These are phyloP conservation scores for Portunus trituberculatus DNA, from an alignment of 1,140 invertebrate species.

Conservation along the genomic window DNA sequence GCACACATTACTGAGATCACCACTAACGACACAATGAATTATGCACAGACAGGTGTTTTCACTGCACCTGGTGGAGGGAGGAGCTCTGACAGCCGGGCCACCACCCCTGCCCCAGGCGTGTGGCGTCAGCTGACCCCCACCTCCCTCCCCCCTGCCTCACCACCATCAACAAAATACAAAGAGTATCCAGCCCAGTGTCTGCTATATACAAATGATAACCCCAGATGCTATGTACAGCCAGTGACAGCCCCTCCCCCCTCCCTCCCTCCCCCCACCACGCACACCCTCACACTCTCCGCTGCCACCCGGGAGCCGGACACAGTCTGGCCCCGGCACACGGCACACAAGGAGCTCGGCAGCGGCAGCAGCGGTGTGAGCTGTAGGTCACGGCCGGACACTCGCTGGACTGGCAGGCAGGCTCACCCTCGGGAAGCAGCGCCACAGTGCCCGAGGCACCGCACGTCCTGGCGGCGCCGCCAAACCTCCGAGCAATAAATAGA, in stretches of 20 bases:
- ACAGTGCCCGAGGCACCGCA: neutral
- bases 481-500: neutral
- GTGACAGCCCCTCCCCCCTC: neutral
- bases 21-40: neutral
- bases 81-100: too few species aligned
- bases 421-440: neutral
- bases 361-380: neutral
- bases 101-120: neutral
- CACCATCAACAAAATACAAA: neutral
- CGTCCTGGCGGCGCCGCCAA: neutral
- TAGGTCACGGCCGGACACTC: neutral
- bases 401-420: neutral
- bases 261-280: neutral
- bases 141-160: neutral
- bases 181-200: constrained; percentile 4
- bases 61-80: neutral
- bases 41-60: neutral
- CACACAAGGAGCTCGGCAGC: too few species aligned
- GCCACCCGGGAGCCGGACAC: neutral
- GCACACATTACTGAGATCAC: neutral
- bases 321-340: neutral
- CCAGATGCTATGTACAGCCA: neutral
- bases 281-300: too few species aligned
- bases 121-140: neutral
- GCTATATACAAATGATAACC: neutral